Evolutionary conservation across 1,140 invertebrate genomes (phyloP).

Genomic region (Drosophila tsacasi): DNA sequence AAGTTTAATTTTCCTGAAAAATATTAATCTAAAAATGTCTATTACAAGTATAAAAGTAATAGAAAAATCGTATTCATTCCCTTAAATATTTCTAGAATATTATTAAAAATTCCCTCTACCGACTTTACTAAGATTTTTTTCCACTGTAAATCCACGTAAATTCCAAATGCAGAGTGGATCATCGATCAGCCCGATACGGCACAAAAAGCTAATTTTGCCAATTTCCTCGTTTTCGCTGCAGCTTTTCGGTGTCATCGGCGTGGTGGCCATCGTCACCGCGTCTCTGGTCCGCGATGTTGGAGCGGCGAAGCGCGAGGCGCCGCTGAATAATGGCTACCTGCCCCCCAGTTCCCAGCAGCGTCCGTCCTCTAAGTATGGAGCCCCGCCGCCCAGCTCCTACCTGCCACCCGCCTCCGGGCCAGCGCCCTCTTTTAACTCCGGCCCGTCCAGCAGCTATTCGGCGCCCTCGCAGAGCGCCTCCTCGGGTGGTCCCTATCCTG

Average conservation of each 20-base stretch:
- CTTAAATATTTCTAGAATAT: background rate
- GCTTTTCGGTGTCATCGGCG: conserved; percentile 68
- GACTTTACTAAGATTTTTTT: background rate
- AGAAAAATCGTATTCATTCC: background rate
- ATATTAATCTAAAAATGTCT: too few species aligned
- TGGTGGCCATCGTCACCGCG: conserved; percentile 50
- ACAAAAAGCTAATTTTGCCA: conserved; percentile 71
- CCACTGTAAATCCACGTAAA: background rate
- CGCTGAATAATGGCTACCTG: conserved; percentile 69
- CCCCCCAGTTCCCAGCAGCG: conserved; percentile 51
- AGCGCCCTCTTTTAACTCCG: conserved; percentile 74
- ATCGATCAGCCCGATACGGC: conserved; percentile 32
- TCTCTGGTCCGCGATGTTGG: conserved; percentile 34
- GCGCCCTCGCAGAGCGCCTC: conserved; percentile 71
- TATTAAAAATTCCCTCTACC: background rate
- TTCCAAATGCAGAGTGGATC: conserved; percentile 14
- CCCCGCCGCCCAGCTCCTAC: conserved; percentile 73
- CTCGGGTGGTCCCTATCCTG: conserved; percentile 75
- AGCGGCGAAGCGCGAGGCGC: conserved; percentile 72
- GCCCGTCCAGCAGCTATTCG: conserved; percentile 86
- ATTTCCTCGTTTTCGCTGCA: conserved; percentile 72
- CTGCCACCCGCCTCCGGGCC: conserved; percentile 82
- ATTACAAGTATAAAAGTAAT: too few species aligned
- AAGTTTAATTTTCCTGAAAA: background rate
- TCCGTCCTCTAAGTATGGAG: conserved; percentile 65